Conservation (phyloP, 2,888 invertebrate species). For the Blera fallax region DNA sequence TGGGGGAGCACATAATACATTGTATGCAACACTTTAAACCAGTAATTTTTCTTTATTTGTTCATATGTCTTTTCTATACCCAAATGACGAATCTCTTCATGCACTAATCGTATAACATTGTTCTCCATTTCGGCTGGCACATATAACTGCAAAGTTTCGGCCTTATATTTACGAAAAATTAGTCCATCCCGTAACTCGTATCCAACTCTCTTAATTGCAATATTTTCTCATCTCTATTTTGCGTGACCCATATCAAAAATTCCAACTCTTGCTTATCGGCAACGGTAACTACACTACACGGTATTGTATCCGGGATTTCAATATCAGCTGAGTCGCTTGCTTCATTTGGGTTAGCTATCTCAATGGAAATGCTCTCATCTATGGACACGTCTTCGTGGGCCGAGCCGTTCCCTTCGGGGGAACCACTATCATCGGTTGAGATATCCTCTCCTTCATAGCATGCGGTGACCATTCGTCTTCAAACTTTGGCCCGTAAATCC, state of each 20-base stretch:
- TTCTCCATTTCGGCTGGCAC: no score
- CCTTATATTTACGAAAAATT: constrained; percentile 45
- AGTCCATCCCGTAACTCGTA: constrained; percentile 66
- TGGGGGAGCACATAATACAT: constrained; percentile 37
- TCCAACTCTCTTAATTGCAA: constrained; percentile 48
- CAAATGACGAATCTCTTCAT: constrained; percentile 76
- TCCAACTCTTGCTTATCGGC: no score
- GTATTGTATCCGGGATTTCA: constrained; percentile 22
- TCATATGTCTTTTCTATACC: constrained; percentile 75
- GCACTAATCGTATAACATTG: constrained; percentile 23
- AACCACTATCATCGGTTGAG: neutral
- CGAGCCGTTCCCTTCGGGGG: neutral
- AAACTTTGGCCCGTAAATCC: no score
- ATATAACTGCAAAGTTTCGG: constrained; percentile 50
- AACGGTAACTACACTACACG: constrained; percentile 26
- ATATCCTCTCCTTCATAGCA: no score
- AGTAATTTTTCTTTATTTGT: constrained; percentile 75
- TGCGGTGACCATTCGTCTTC: no score
- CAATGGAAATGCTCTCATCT: neutral
- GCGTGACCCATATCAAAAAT: constrained; percentile 39
- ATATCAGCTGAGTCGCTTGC: constrained; percentile 1
- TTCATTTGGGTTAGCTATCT: neutral
- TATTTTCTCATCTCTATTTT: constrained; percentile 72
- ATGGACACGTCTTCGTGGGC: neutral
- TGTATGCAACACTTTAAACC: constrained; percentile 74